A percentile compares a stretch with the other conserved stretches of the same genome.
These are phyloP conservation scores for Leptinotarsa lineolata DNA, from an alignment of 1,140 invertebrate species.

Conservation along the genomic window DNA sequence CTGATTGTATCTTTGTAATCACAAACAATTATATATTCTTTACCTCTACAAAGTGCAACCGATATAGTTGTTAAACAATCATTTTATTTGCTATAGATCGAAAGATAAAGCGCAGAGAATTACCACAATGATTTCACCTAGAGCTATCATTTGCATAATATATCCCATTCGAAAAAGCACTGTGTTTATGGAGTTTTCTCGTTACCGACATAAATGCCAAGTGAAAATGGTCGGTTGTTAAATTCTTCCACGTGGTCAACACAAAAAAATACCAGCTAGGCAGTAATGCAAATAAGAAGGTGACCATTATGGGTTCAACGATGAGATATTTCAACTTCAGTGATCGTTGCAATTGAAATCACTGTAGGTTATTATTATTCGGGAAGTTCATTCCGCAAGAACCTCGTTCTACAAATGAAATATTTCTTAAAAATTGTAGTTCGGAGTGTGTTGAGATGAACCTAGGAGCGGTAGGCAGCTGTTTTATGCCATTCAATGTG, in stretches of 20 bases:
- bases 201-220: constrained; percentile 14
- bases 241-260: not conserved
- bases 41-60: not conserved
- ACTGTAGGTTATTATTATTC: no score
- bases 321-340: no score
- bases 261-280: no score
- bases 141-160: constrained; percentile 18
- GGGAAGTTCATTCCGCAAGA: no score
- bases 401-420: no score
- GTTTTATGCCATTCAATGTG: no score
- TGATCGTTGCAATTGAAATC: no score
- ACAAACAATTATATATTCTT: constrained; percentile 14
- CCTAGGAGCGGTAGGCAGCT: no score
- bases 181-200: constrained; percentile 11
- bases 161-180: constrained; percentile 8
- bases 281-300: no score
- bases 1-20: constrained; percentile 3
- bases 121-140: constrained; percentile 14
- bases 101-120: constrained; percentile 13
- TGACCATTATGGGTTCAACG: no score
- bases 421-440: no score
- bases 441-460: no score
- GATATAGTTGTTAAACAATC: constrained; percentile 21
- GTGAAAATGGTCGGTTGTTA: constrained; percentile 6
- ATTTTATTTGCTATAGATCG: constrained; percentile 14